A percentile compares a stretch with the other conserved stretches of the same genome.
Conservation (phyloP, 2,888 invertebrate genomes). For the Horisme vitalbata region DNA sequence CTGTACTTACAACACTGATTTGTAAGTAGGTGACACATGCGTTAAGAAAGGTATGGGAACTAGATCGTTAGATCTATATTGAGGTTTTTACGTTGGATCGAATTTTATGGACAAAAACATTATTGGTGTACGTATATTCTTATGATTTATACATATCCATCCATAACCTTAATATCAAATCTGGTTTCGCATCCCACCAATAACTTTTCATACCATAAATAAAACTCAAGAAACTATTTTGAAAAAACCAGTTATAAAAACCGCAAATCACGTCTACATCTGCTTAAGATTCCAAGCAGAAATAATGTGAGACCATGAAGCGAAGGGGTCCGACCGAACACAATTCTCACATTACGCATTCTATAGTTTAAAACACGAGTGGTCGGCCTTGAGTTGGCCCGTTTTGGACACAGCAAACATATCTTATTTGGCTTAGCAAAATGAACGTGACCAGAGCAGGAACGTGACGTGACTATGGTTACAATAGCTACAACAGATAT, state of each 20-base stretch:
- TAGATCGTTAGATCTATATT: no score
- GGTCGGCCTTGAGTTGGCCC: slow-evolving; percentile 62
- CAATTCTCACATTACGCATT: slow-evolving; percentile 35
- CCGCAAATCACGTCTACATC: neutral
- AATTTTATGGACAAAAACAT: no score
- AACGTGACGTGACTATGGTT: slow-evolving; percentile 43
- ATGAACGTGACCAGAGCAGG: slow-evolving; percentile 52
- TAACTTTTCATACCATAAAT: neutral
- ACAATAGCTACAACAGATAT: slow-evolving; percentile 15
- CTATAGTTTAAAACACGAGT: slow-evolving; percentile 35
- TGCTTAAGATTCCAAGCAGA: slow-evolving; percentile 27
- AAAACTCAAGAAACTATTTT: neutral
- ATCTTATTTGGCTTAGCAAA: slow-evolving; percentile 61
- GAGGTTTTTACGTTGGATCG: no score
- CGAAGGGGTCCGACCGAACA: slow-evolving; percentile 23
- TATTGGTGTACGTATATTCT: no score
- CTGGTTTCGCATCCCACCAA: no score
- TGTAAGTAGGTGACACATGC: slow-evolving; percentile 6
- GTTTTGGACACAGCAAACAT: slow-evolving; percentile 59
- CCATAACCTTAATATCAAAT: no score
- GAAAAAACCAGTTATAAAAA: neutral
- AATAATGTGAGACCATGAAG: slow-evolving; percentile 22
- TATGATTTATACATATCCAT: no score
- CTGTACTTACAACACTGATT: slow-evolving; percentile 2
- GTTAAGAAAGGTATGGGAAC: no score